These are phyloP conservation scores for Psilanteris sp. DNA, from an alignment of 1,140 invertebrate species.

Conservation along the genomic window DNA sequence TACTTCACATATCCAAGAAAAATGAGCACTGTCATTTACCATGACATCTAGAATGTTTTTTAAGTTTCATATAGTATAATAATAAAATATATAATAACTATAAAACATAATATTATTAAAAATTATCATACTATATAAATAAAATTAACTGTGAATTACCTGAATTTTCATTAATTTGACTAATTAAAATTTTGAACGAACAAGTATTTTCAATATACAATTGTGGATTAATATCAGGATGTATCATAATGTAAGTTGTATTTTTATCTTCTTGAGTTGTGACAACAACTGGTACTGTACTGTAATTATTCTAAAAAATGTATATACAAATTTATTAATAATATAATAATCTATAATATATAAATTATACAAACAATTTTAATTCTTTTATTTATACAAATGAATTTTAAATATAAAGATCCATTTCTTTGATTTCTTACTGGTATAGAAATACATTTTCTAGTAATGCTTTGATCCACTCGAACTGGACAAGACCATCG, in stretches of 20 bases:
- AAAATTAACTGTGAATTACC: conserved; percentile 43
- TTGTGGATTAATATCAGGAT: conserved; percentile 82
- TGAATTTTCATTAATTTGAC: conserved; percentile 67
- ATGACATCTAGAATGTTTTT: conserved; percentile 53
- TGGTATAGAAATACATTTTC: conserved; percentile 76
- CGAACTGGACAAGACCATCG: conserved; percentile 81
- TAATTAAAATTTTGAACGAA: conserved; percentile 73
- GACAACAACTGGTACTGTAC: conserved; percentile 78
- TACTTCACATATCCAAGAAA: conserved; percentile 74
- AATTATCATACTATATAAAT: no score
- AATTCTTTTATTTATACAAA: no score
- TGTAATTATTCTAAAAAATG: conserved; percentile 65
- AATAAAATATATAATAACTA: no score
- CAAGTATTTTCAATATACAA: conserved; percentile 81
- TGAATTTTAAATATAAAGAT: background rate
- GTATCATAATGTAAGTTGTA: conserved; percentile 81
- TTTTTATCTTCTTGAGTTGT: conserved; percentile 81
- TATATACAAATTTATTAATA: no score
- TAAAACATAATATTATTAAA: no score
- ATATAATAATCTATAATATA: no score
- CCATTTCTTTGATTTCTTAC: no score
- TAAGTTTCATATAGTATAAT: no score
- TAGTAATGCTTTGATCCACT: conserved; percentile 78
- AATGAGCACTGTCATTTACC: conserved; percentile 71
- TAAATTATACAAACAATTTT: no score